Percentiles rank a stretch among this genome's conserved stretches.
Evolutionary conservation across 2,797 vertebrate genomes (phyloP).

Genomic region (Fistularia tabacaria): DNA sequence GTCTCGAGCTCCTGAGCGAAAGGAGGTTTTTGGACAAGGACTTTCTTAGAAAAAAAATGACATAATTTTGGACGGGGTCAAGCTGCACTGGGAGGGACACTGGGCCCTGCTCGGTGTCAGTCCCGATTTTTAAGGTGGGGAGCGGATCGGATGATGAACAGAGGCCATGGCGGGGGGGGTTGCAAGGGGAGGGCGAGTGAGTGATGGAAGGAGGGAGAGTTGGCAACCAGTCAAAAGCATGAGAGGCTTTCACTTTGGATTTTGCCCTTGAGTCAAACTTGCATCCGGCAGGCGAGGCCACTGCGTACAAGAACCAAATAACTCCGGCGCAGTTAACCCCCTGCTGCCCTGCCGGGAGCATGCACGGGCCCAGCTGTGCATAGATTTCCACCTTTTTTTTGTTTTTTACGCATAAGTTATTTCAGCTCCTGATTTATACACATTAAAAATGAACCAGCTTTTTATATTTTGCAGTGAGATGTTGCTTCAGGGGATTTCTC

Average conservation of each 20-base stretch:
- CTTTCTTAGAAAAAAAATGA: slow-evolving; percentile 11
- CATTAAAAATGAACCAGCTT: no score
- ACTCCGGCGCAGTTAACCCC: slow-evolving; percentile 62
- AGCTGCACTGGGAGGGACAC: slow-evolving; percentile 34
- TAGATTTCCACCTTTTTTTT: no score
- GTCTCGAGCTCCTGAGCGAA: no score
- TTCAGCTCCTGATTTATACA: no score
- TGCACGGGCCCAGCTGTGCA: no score
- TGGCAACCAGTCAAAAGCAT: slow-evolving; percentile 68
- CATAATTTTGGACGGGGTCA: slow-evolving; percentile 37
- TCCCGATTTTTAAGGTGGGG: slow-evolving; percentile 36
- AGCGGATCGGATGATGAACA: slow-evolving; percentile 41
- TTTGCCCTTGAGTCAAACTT: slow-evolving; percentile 74
- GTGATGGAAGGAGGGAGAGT: slow-evolving; percentile 21
- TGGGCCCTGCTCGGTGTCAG: slow-evolving; percentile 44
- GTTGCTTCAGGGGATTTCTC: no score
- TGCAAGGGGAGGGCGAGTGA: slow-evolving; percentile 22
- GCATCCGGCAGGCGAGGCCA: slow-evolving; percentile 71
- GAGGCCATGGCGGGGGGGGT: slow-evolving; percentile 23
- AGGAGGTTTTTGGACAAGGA: no score
- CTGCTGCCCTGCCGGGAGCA: slow-evolving; percentile 32
- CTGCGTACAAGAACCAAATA: slow-evolving; percentile 66
- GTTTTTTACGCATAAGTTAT: no score
- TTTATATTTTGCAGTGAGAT: no score
- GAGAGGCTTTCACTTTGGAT: slow-evolving; percentile 72